Evolutionary conservation across 2,113 vertebrate genomes (phyloP).

Genomic region (Oriolus oriolus): DNA sequence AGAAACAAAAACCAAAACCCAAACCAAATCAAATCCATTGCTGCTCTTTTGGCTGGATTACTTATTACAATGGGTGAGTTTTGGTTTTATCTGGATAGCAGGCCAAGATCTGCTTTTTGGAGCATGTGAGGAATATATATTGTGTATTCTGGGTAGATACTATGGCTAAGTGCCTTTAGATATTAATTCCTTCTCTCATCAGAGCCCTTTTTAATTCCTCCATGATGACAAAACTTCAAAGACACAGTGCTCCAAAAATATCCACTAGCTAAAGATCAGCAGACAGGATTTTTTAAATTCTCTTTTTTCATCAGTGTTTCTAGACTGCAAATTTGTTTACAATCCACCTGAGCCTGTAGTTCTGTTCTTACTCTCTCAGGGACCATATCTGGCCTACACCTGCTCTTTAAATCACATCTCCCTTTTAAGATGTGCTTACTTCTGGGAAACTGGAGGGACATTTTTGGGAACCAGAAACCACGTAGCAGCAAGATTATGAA

Average conservation of each 20-base stretch:
- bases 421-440: background rate
- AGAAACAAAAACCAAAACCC: accelerated
- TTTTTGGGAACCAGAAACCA: background rate
- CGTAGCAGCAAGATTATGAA: background rate
- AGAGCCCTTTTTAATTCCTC: background rate
- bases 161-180: background rate
- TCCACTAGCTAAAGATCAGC: background rate
- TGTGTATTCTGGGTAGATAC: background rate
- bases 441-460: background rate
- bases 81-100: background rate
- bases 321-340: background rate
- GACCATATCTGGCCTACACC: background rate
- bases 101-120: background rate
- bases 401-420: background rate
- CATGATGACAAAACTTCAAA: background rate
- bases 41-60: background rate
- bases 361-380: background rate
- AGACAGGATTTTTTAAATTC: background rate
- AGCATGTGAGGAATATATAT: background rate
- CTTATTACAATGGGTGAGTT: background rate
- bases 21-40: background rate
- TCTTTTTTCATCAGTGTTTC: background rate
- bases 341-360: background rate
- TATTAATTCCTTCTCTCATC: background rate
- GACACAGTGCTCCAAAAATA: background rate